Conservation (phyloP, 2,113 vertebrate genomes). For the Neolamprologus cancellatus region DNA sequence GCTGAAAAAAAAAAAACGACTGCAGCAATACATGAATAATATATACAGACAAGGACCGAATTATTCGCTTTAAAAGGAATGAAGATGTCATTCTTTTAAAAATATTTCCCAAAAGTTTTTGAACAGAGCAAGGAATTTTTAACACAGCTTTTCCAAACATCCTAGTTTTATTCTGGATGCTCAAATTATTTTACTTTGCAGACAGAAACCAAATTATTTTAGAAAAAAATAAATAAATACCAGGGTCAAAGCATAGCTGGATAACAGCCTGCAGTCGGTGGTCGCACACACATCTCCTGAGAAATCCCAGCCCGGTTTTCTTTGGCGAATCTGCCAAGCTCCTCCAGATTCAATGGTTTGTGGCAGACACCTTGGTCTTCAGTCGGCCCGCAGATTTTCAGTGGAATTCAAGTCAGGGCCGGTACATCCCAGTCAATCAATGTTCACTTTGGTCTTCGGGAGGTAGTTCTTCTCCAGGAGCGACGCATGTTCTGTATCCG, state of each 20-base stretch:
- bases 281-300: background rate
- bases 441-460: background rate
- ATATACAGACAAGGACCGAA: background rate
- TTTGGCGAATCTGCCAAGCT: background rate
- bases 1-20: background rate
- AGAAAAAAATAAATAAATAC: background rate
- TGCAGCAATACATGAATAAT: background rate
- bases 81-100: background rate
- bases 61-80: background rate
- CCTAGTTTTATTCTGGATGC: background rate
- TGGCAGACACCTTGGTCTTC: background rate
- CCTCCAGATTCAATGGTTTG: background rate
- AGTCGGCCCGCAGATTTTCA: background rate
- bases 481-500: background rate
- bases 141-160: background rate
- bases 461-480: background rate
- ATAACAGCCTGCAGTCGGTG: background rate
- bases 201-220: background rate
- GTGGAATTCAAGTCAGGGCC: background rate
- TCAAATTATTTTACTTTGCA: background rate
- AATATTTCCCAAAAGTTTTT: background rate
- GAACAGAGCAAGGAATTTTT: background rate
- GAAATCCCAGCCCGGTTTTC: background rate
- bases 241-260: background rate
- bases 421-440: background rate